Conservation (phyloP, 2,797 vertebrate species). For the Trachops cirrhosus region DNA sequence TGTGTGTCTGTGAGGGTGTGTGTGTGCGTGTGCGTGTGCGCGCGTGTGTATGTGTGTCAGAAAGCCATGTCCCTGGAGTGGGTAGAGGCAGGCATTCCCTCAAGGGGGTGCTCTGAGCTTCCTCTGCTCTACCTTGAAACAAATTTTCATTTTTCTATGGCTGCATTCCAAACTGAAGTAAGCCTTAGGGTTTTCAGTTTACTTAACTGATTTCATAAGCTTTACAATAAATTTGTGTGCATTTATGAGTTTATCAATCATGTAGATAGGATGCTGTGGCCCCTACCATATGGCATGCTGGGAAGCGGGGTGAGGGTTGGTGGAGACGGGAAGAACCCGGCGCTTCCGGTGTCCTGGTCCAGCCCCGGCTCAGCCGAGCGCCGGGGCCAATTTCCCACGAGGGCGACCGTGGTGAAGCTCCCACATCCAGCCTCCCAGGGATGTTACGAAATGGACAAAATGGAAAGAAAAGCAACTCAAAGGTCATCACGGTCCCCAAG, state of each 20-base stretch:
- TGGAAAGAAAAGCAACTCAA: slow-evolving; percentile 42
- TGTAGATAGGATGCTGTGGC: neutral
- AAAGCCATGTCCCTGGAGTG: neutral
- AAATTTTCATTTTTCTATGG: neutral
- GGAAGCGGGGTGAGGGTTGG: neutral
- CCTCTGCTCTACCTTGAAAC: neutral
- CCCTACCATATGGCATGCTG: neutral
- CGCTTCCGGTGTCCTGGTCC: neutral
- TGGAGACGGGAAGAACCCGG: rapidly evolving
- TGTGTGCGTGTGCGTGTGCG: rapidly evolving
- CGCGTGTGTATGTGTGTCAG: no score
- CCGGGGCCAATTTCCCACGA: slow-evolving; percentile 2
- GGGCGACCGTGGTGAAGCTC: neutral
- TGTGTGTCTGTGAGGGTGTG: no score
- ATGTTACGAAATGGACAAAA: neutral
- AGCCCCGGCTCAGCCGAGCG: neutral
- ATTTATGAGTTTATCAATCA: neutral
- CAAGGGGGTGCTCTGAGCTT: slow-evolving; percentile 23
- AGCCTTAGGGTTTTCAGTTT: neutral
- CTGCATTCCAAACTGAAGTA: neutral
- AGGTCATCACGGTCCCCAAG: neutral
- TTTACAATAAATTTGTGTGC: neutral
- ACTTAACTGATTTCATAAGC: neutral
- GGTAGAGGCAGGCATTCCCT: neutral
- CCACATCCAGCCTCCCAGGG: slow-evolving; percentile 25